Percentiles rank a stretch among this genome's conserved stretches.
Conservation (phyloP, 2,888 invertebrate genomes). For the Hirtodrosophila duncani region DNA sequence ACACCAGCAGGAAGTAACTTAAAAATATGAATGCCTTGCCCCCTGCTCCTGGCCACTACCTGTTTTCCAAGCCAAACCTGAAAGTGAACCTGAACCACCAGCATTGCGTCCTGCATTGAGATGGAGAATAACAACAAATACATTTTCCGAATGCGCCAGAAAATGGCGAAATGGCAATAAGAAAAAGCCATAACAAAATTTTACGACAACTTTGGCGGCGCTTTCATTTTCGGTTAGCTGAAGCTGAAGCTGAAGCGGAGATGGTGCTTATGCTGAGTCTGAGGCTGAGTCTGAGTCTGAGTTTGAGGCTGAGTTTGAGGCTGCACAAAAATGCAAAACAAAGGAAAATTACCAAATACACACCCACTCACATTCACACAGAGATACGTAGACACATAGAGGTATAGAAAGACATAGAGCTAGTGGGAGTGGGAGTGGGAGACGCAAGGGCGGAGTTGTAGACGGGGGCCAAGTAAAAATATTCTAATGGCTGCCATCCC, state of each 20-base stretch:
- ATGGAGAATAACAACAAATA: slow-evolving; percentile 32
- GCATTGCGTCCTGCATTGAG: background rate
- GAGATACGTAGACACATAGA: slow-evolving; percentile 18
- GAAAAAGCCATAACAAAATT: slow-evolving; percentile 74
- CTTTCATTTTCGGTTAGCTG: slow-evolving; percentile 45
- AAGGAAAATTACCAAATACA: slow-evolving; percentile 55
- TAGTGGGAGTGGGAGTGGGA: too few relatives aligned
- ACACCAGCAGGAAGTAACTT: slow-evolving; percentile 71
- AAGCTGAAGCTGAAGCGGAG: background rate
- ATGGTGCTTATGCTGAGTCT: background rate
- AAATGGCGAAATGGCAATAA: slow-evolving; percentile 54
- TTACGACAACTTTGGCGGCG: slow-evolving; percentile 73
- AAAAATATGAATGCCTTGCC: slow-evolving; percentile 27
- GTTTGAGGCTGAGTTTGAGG: slow-evolving; percentile 30
- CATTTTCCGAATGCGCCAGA: slow-evolving; percentile 55
- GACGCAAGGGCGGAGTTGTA: too few relatives aligned
- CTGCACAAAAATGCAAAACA: slow-evolving; percentile 65
- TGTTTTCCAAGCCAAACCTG: background rate
- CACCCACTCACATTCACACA: too few relatives aligned
- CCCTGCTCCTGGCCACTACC: slow-evolving; percentile 1
- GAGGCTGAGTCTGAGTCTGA: slow-evolving; percentile 26
- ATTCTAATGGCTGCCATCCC: slow-evolving; percentile 69
- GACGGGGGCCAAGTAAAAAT: slow-evolving; percentile 16
- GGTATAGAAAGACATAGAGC: background rate
- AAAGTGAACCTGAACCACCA: too few relatives aligned